These are phyloP conservation scores for Tiliacea aurago DNA, from an alignment of 2,888 invertebrate genomes.

Conservation along the genomic window DNA sequence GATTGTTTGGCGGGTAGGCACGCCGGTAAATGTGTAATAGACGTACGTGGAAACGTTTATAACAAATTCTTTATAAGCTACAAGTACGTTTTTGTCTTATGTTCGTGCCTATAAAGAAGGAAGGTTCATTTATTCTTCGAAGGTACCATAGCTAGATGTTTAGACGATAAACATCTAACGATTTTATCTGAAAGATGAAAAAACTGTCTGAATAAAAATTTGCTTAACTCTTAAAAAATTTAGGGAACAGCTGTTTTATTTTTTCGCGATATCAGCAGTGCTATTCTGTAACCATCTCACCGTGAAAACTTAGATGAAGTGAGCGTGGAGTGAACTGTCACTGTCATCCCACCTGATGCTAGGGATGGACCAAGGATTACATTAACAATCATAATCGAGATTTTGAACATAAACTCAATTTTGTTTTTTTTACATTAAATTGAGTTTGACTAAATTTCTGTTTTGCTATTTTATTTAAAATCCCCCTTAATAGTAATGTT, in stretches of 20 bases:
- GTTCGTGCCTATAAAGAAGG: not conserved
- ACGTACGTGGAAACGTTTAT: constrained; percentile 42
- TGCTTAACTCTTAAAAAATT: not conserved
- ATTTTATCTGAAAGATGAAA: not conserved
- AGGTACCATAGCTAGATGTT: not conserved
- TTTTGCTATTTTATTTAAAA: no score
- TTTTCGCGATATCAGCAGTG: not conserved
- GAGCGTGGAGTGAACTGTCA: no score
- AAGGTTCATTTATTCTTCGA: constrained; percentile 1
- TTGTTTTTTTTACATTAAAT: no score
- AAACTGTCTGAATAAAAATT: not conserved
- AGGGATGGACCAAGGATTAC: no score
- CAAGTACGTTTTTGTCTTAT: constrained; percentile 1
- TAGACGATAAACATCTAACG: no score
- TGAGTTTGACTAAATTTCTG: no score
- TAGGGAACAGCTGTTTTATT: not conserved
- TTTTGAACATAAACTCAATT: no score
- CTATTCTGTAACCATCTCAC: no score
- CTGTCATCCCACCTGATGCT: no score
- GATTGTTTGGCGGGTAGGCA: constrained; percentile 53
- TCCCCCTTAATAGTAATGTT: no score
- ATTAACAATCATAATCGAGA: no score
- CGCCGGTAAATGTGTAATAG: constrained; percentile 46
- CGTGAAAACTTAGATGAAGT: no score
- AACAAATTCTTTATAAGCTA: constrained; percentile 28